Evolutionary conservation across 1,140 invertebrate species (phyloP).

Genomic region (Oscheius sp.): DNA sequence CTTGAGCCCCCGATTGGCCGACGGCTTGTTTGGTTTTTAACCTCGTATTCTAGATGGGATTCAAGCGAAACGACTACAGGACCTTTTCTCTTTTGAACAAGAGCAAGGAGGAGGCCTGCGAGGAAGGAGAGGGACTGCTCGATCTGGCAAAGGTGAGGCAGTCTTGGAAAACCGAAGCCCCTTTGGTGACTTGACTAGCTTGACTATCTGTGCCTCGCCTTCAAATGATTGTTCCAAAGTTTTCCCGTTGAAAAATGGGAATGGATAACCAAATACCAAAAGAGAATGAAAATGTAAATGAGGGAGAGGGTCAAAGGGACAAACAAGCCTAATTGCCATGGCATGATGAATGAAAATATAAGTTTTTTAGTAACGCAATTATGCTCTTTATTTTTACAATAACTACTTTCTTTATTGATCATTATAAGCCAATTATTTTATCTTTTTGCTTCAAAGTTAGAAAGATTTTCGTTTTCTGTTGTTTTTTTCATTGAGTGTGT

Average conservation of each 20-base stretch:
- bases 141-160: not conserved
- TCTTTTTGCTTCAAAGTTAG: too few relatives aligned
- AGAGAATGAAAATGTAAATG: not conserved
- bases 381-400: too few relatives aligned
- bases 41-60: not conserved
- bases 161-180: too few relatives aligned
- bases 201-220: too few relatives aligned
- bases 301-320: not conserved
- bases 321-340: not conserved
- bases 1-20: not conserved
- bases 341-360: too few relatives aligned
- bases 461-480: too few relatives aligned
- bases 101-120: not conserved
- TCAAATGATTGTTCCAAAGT: not conserved
- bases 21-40: not conserved
- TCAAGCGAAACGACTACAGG: conserved; percentile 1
- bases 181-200: too few relatives aligned
- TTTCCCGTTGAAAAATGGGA: not conserved
- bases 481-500: too few relatives aligned
- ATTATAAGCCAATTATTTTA: too few relatives aligned
- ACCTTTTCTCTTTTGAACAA: not conserved
- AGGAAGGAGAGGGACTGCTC: not conserved
- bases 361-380: too few relatives aligned
- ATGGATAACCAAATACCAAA: not conserved
- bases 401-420: too few relatives aligned